These are phyloP conservation scores for Campylomormyrus tamandua DNA, from an alignment of 2,113 vertebrate genomes.

Conservation along the genomic window DNA sequence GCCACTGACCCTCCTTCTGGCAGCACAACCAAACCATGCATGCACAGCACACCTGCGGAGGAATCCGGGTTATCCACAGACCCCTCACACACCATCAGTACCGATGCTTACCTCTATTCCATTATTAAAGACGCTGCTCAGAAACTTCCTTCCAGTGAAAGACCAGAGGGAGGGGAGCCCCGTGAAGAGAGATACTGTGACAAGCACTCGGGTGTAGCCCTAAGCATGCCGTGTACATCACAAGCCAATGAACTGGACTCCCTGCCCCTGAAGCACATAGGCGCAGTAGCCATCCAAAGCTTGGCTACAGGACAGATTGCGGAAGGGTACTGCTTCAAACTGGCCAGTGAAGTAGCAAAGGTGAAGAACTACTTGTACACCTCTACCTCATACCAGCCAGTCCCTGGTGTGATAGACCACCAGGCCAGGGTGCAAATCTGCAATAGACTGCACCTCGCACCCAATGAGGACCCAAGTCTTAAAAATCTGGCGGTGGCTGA, in stretches of 20 bases:
- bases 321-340: slow-evolving; percentile 27
- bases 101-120: slow-evolving; percentile 50
- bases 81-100: slow-evolving; percentile 44
- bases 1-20: slow-evolving; percentile 13
- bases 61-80: slow-evolving; percentile 23
- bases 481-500: slow-evolving; percentile 18
- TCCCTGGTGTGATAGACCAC: slow-evolving; percentile 42
- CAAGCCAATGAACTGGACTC: slow-evolving; percentile 12
- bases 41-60: slow-evolving; percentile 29
- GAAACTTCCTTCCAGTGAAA: slow-evolving; percentile 34
- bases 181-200: not conserved
- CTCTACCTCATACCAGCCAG: slow-evolving; percentile 45
- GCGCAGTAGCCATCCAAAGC: slow-evolving; percentile 23
- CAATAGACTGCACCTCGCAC: slow-evolving; percentile 41
- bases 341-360: slow-evolving; percentile 25
- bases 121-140: slow-evolving; percentile 43
- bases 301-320: slow-evolving; percentile 21
- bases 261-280: slow-evolving; percentile 35
- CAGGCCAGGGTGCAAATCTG: slow-evolving; percentile 30
- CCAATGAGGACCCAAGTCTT: slow-evolving; percentile 20
- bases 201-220: not conserved
- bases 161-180: slow-evolving; percentile 8
- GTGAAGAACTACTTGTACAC: slow-evolving; percentile 37
- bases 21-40: slow-evolving; percentile 32
- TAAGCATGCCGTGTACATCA: not conserved